Conservation (phyloP, 37 sponge, comb jelly and placozoan species). For the Cladorhizidae sp. region DNA sequence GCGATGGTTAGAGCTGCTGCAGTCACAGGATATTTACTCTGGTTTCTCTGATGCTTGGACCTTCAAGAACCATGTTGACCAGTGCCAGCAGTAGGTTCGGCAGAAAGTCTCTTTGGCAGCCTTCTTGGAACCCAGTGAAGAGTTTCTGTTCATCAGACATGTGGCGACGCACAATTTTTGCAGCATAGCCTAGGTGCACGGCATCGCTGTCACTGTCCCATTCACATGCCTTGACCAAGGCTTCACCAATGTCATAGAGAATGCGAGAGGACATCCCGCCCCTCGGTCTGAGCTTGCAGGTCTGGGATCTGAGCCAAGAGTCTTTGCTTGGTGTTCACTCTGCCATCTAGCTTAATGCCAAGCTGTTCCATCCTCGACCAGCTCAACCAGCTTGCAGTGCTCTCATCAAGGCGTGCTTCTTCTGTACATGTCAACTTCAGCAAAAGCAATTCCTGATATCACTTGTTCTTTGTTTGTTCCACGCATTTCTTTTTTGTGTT, state of each 20-base stretch:
- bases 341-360: conserved; percentile 2
- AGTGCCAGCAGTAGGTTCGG: no score
- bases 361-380: conserved; percentile 30
- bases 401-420: neutral
- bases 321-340: conserved; percentile 20
- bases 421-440: conserved; percentile 18
- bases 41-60: no score
- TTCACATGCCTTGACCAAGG: neutral
- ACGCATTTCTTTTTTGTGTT: no score
- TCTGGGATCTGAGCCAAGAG: conserved; percentile 27
- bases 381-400: conserved; percentile 4
- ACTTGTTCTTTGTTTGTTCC: neutral
- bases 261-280: neutral
- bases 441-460: conserved; percentile 16
- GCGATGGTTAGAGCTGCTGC: neutral
- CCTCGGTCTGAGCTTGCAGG: conserved; percentile 11
- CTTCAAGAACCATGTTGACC: no score
- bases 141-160: no score
- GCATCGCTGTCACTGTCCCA: neutral
- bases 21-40: no score
- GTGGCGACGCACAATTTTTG: conserved; percentile 2
- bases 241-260: no score
- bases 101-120: neutral
- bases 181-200: neutral
- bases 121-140: no score